Percentiles rank a stretch among this genome's conserved stretches.
Conservation (phyloP, 2,888 invertebrate species). For the Andrena praecox region DNA sequence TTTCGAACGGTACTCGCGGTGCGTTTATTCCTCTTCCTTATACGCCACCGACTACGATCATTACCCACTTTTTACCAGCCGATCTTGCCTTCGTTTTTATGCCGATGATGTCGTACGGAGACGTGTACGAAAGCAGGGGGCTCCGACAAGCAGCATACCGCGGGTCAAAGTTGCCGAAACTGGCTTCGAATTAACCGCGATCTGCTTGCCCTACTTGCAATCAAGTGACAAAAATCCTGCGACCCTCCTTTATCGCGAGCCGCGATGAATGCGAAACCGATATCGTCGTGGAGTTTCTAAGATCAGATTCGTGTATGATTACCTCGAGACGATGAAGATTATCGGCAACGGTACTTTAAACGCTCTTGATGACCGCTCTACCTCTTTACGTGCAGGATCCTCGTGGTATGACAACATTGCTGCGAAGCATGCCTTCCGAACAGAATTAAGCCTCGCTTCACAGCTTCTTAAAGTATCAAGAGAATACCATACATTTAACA, state of each 20-base stretch:
- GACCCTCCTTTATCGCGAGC: neutral
- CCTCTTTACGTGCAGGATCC: neutral
- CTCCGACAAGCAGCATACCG: conserved; percentile 4
- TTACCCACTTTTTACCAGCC: neutral
- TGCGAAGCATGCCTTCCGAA: neutral
- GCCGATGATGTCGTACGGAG: too few species aligned
- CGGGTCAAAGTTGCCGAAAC: conserved; percentile 52
- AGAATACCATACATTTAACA: too few species aligned
- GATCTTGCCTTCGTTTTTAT: neutral
- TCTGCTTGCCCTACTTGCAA: conserved; percentile 30
- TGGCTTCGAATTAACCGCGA: conserved; percentile 54
- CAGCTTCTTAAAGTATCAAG: too few species aligned
- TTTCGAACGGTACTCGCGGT: neutral
- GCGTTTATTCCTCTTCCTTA: conserved; percentile 4
- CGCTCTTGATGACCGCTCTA: conserved; percentile 5
- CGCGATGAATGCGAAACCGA: conserved; percentile 2
- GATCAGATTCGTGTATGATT: neutral
- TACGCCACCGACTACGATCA: neutral
- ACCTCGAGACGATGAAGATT: neutral
- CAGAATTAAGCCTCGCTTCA: neutral
- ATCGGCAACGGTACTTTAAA: conserved; percentile 28
- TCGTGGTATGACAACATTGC: neutral
- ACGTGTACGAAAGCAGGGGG: too few species aligned
- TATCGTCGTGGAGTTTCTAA: conserved; percentile 2
- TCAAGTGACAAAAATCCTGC: neutral